A percentile compares a stretch with the other conserved stretches of the same genome.
Conservation (phyloP, 2,797 vertebrate species). For the Gymnothorax reevesii region DNA sequence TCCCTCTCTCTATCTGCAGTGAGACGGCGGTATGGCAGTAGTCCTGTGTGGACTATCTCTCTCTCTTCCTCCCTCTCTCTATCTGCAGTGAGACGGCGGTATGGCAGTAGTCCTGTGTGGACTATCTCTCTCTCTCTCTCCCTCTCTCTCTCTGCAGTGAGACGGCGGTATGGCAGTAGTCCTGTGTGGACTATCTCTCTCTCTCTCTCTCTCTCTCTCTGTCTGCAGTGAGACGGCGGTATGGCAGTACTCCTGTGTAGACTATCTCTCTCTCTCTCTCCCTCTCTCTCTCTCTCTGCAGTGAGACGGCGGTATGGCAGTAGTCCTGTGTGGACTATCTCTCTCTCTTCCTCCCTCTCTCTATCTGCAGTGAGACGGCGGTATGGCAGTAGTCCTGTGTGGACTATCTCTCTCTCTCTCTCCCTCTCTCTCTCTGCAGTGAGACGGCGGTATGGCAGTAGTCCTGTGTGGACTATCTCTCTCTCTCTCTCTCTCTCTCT, state of each 20-base stretch:
- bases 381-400: no score
- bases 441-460: no score
- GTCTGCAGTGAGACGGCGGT: constrained; percentile 76
- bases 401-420: background rate
- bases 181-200: no score
- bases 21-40: no score
- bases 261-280: no score
- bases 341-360: background rate
- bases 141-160: constrained; percentile 31
- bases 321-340: no score
- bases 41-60: constrained; percentile 13
- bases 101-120: no score
- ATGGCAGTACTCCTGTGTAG: constrained; percentile 83
- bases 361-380: no score
- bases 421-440: background rate
- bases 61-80: constrained; percentile 26
- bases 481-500: background rate
- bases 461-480: background rate
- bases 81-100: no score
- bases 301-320: no score
- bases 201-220: background rate
- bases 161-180: no score
- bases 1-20: constrained; percentile 16
- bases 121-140: constrained; percentile 40
- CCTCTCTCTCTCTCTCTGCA: constrained; percentile 36